phyloP scores from a whole-genome alignment of 2,888 invertebrate genomes.

The Caenorhabditis sp. region DNA sequence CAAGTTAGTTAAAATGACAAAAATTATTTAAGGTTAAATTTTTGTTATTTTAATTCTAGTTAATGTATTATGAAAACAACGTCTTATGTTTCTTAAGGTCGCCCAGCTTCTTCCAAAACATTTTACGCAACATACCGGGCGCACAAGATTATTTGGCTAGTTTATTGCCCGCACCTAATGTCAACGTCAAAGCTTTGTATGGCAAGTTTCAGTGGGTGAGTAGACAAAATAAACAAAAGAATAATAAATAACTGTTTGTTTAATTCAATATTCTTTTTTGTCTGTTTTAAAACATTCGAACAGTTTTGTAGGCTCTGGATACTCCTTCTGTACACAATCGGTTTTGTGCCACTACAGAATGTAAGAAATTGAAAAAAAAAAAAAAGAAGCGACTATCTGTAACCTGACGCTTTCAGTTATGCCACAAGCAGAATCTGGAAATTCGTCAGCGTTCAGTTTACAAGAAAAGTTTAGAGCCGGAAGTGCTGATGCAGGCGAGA shows the following conservation, averaged over 20 bases:
- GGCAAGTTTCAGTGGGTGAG: conserved; percentile 77
- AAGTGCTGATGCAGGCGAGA: conserved; percentile 67
- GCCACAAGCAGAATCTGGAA: conserved; percentile 69
- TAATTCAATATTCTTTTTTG: too few species aligned
- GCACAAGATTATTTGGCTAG: conserved; percentile 76
- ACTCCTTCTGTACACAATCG: conserved; percentile 76
- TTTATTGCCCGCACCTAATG: conserved; percentile 70
- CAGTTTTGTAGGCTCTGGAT: conserved; percentile 71
- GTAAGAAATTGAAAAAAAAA: conserved; percentile 33
- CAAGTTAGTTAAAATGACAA: conserved; percentile 61
- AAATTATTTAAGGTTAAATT: too few species aligned
- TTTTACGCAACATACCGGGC: conserved; percentile 76
- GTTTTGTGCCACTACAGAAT: conserved; percentile 75
- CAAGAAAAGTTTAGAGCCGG: conserved; percentile 71
- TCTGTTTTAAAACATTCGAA: too few species aligned
- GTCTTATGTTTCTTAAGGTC: too few species aligned
- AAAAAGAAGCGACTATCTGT: too few species aligned
- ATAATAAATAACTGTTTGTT: too few species aligned
- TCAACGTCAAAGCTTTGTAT: conserved; percentile 69
- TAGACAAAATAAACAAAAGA: conserved; percentile 2
- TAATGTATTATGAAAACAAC: too few species aligned
- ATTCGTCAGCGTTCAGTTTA: conserved; percentile 69
- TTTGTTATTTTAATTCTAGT: too few species aligned
- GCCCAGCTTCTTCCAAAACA: conserved; percentile 76
- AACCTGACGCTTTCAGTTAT: conserved; percentile 59